These are phyloP conservation scores for Heliconius aoede DNA, from an alignment of 2,888 invertebrate genomes.

Conservation along the genomic window DNA sequence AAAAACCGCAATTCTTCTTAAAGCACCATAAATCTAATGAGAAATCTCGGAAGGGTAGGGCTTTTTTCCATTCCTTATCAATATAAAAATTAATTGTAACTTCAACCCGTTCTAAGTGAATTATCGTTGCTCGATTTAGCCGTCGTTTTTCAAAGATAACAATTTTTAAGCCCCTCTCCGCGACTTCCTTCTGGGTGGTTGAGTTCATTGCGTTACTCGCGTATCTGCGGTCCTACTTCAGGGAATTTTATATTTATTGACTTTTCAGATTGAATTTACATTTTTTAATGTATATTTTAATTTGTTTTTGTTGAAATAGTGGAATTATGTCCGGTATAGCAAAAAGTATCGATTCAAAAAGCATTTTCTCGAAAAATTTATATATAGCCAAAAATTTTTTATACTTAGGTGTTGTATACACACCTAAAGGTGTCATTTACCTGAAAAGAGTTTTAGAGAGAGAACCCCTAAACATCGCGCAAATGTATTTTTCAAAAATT, in stretches of 20 bases:
- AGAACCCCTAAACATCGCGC: too few species aligned
- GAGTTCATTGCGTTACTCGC: constrained; percentile 58
- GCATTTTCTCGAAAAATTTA: neutral
- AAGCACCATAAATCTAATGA: constrained; percentile 23
- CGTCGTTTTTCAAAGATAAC: constrained; percentile 71
- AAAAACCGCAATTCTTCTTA: constrained; percentile 18
- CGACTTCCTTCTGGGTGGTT: constrained; percentile 59
- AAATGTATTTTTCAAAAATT: too few species aligned
- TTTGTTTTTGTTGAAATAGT: too few species aligned
- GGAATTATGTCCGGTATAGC: neutral
- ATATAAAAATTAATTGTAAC: constrained; percentile 45
- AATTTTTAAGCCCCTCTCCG: constrained; percentile 65
- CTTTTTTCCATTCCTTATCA: constrained; percentile 34
- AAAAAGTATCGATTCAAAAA: neutral
- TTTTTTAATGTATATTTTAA: neutral
- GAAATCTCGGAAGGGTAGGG: constrained; percentile 25
- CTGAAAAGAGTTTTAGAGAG: too few species aligned
- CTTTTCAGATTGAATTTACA: constrained; percentile 27
- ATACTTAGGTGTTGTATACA: too few species aligned
- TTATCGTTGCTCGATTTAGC: constrained; percentile 57
- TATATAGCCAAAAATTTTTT: neutral
- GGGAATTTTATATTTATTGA: constrained; percentile 48
- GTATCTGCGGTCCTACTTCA: constrained; percentile 58
- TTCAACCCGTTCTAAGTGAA: constrained; percentile 55
- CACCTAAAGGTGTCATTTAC: too few species aligned